phyloP scores from a whole-genome alignment of 2,888 invertebrate genomes.

The Cenopis cana region DNA sequence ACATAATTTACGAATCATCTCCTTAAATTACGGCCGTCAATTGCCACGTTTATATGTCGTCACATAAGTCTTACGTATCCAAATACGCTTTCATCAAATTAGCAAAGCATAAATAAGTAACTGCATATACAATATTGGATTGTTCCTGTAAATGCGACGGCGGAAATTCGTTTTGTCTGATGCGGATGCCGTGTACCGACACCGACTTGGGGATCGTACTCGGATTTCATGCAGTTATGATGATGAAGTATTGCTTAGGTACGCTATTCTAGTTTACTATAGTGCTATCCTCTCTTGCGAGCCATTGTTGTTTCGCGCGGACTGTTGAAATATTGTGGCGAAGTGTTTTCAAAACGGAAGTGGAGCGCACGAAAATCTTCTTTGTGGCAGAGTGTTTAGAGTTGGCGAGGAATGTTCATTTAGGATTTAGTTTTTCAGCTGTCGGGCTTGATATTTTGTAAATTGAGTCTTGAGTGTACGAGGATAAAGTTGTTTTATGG shows the following conservation, averaged over 20 bases:
- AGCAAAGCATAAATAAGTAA: conserved; percentile 29
- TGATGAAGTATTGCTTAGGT: conserved; percentile 74
- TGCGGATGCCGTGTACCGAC: conserved; percentile 27
- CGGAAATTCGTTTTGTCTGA: conserved; percentile 29
- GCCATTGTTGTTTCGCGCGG: conserved; percentile 79
- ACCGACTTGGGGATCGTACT: conserved; percentile 40
- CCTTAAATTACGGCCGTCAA: conserved; percentile 6
- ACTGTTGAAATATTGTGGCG: conserved; percentile 78
- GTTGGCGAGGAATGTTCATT: conserved; percentile 62
- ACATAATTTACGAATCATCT: not conserved
- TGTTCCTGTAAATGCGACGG: conserved; percentile 1
- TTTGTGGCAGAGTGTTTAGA: conserved; percentile 63
- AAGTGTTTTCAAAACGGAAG: conserved; percentile 62
- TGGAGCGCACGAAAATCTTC: conserved; percentile 67
- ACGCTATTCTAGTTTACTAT: conserved; percentile 68
- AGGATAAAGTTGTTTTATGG: conserved; percentile 53
- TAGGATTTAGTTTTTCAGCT: conserved; percentile 63
- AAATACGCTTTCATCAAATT: conserved; percentile 33
- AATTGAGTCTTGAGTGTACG: conserved; percentile 52
- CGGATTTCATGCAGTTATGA: conserved; percentile 60
- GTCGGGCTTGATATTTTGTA: conserved; percentile 37
- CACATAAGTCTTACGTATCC: conserved; percentile 6
- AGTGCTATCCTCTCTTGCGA: conserved; percentile 69
- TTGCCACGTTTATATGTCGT: conserved; percentile 15
- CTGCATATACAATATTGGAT: not conserved